Base-by-base conservation (phyloP, 1,140 invertebrate genomes). In the Dryas iulia region DNA sequence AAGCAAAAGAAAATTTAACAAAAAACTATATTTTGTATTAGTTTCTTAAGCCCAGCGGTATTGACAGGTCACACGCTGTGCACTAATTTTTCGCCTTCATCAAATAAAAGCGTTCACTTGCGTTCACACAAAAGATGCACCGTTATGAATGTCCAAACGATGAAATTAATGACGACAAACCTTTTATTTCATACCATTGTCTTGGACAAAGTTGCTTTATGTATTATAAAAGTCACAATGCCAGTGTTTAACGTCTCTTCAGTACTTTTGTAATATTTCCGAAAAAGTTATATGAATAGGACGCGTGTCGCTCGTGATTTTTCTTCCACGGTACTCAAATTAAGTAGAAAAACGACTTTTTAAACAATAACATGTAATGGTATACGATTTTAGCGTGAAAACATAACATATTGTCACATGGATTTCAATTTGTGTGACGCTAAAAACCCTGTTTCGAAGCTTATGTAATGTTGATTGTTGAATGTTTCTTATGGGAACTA, bases 161-260 rank as follows among this genome's bases (percentile, higher is more conserved):
- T 81, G 76, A 83, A 87, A 90, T 90, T 86, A 88, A 91, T 91
- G 84, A 84, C 81, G 77, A 80, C 79, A 84, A 82, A 61, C 80
- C 83, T 89, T 89, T 86, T 84, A 87, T 88, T 86, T 77, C 73
- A 60, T 14, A 65, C 79, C 76, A 84, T 91, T 91, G 89, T 90
- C 78, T 90, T 63, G 78, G 77, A 83, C 77, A 81, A 79, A 80
- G 81, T 82, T 78, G 68, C 83, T 86, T 91, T 90, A 86, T 91
- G 87, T 90, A 85, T 83, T 87, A 82, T 78, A 77, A 62, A 81
- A 72, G 77, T 78, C 80, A 91, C 90, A 91, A 91, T 91, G 79
- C 82, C 78, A 79, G 81, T 91, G 89, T 91, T 90, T 90, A 91
- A 80, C 79, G 78, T 89, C 89, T n/a, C n/a, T n/a, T n/a, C n/a